Conservation (phyloP, 2,113 vertebrate genomes). For the Chaetorhynchus papuensis region DNA sequence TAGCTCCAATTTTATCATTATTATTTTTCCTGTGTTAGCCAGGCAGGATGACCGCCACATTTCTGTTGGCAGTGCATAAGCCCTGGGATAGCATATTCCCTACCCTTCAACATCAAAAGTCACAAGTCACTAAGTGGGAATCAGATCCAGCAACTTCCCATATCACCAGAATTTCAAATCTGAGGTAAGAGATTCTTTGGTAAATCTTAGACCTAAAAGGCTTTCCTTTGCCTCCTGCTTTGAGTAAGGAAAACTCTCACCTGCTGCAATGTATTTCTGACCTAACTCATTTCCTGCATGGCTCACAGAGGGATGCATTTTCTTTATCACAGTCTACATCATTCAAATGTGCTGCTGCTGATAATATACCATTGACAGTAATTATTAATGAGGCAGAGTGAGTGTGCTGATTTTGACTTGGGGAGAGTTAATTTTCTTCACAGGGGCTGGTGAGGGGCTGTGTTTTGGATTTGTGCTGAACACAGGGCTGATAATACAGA, state of each 20-base stretch:
- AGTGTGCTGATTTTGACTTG: neutral
- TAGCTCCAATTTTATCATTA: neutral
- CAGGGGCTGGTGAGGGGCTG: too few relatives aligned
- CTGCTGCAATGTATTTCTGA: neutral
- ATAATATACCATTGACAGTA: neutral
- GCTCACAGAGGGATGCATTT: neutral
- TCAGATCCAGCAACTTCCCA: neutral
- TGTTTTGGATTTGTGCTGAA: neutral
- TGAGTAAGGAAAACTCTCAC: neutral
- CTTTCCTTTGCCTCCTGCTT: neutral
- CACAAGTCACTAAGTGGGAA: neutral
- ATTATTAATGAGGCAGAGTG: neutral
- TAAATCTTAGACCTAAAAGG: neutral
- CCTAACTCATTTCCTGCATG: neutral
- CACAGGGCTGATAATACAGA: fast-evolving
- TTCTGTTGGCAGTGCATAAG: neutral
- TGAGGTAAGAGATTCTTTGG: neutral
- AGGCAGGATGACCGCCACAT: neutral
- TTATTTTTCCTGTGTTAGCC: neutral
- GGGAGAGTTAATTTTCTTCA: neutral
- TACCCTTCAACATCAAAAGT: neutral
- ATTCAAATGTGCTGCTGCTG: neutral
- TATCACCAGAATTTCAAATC: neutral
- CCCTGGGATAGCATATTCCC: neutral
- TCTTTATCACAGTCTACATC: neutral